A percentile compares a stretch with the other conserved stretches of the same genome.
Conservation (phyloP, 2,797 vertebrate genomes). For the Vespertilio murinus region DNA sequence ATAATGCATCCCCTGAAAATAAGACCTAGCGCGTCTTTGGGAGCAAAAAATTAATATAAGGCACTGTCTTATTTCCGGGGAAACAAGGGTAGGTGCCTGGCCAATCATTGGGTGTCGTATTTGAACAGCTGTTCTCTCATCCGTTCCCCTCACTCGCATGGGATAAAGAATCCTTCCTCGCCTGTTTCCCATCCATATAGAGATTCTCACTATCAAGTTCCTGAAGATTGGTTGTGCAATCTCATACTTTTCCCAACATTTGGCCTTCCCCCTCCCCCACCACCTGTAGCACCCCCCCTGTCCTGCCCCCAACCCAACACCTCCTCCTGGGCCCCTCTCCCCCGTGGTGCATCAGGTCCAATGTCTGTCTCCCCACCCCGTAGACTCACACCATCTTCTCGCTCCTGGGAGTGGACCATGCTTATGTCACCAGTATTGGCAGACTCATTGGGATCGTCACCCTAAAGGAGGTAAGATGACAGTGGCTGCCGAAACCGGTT, state of each 20-base stretch:
- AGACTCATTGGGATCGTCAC: slow-evolving; percentile 96
- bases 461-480: slow-evolving; percentile 91
- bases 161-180: neutral
- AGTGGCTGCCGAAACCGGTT: too few species aligned
- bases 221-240: neutral
- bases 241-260: neutral
- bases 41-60: too few species aligned
- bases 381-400: slow-evolving; percentile 98
- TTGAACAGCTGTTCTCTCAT: neutral
- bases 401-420: slow-evolving; percentile 94
- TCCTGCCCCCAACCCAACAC: neutral
- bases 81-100: neutral
- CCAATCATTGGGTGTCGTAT: neutral
- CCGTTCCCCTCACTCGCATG: neutral
- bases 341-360: neutral
- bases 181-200: neutral
- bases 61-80: too few species aligned
- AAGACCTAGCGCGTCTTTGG: too few species aligned
- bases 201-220: neutral
- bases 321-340: neutral
- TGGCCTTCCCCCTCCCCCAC: neutral
- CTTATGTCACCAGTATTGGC: slow-evolving; percentile 97
- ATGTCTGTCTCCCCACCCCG: neutral
- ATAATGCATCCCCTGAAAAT: too few species aligned
- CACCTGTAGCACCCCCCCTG: neutral